Evolutionary conservation across 2,113 vertebrate genomes (phyloP).

Genomic region (Dissostichus mawsoni): DNA sequence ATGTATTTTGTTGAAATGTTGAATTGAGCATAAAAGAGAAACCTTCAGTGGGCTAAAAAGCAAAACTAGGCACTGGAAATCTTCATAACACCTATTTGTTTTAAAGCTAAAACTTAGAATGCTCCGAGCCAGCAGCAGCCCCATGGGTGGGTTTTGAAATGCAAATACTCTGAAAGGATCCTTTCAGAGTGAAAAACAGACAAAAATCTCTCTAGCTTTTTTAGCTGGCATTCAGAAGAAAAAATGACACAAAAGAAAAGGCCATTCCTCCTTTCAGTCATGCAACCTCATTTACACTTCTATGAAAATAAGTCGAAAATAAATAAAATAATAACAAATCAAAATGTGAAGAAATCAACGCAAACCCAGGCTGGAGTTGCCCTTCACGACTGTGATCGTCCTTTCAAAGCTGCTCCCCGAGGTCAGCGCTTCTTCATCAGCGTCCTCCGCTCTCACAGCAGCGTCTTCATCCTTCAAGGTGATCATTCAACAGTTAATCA

Average conservation of each 20-base stretch:
- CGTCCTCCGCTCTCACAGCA: constrained; percentile 66
- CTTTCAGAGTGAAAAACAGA: constrained; percentile 45
- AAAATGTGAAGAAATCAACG: constrained; percentile 61
- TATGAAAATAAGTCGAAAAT: constrained; percentile 28
- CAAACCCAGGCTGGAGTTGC: constrained; percentile 96
- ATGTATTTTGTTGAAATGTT: constrained; percentile 6
- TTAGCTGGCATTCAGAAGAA: constrained; percentile 54
- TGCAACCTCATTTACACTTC: constrained; percentile 50
- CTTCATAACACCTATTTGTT: constrained; percentile 50
- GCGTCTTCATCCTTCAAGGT: constrained; percentile 82
- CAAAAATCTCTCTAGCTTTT: constrained; percentile 31
- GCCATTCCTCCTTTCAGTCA: constrained; percentile 48
- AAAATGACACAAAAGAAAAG: constrained; percentile 39
- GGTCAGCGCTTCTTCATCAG: constrained; percentile 68
- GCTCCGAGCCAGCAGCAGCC: constrained; percentile 27
- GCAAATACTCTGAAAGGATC: constrained; percentile 52
- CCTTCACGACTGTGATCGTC: constrained; percentile 94
- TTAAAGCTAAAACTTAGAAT: constrained; percentile 45
- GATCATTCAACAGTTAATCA: constrained; percentile 55
- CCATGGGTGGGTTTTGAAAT: constrained; percentile 65
- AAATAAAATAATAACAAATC: constrained; percentile 37
- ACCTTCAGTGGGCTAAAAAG: not conserved
- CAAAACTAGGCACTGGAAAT: not conserved
- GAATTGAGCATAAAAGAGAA: not conserved
- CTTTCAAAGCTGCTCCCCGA: constrained; percentile 87